Base-by-base conservation (phyloP, 2,797 vertebrate species). In the Gambusia yucatana region DNA sequence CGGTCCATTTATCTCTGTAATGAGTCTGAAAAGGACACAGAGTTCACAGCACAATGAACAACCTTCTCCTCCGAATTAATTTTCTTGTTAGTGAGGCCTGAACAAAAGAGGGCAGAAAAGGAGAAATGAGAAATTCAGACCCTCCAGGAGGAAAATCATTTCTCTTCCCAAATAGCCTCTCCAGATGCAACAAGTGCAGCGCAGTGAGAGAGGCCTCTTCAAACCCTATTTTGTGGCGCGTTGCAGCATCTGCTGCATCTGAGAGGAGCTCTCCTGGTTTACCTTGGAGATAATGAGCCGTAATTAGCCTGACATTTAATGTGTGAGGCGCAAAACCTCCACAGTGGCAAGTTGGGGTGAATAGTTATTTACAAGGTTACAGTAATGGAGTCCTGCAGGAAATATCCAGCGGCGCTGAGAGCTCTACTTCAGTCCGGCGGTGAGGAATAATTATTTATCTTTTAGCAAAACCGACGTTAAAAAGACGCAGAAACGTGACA, bases 291-390 rank as follows among this genome's bases (percentile, higher is more conserved):
- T 91, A 92, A 93, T 92, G 87, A 73, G 73, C 86, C 50, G 76
- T 94, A 94, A 95, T 95, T 94, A 92, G 85, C 93, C 82, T 94
- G 92, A 89, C 91, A 94, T 93, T 94, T 94, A 48, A 67, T 77
- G 84, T 86, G 89, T 90, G 94, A 87, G 87, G 87, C 82, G 76
- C 81, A 78, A 22, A 85, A 87, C 83, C 87, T 81, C 77, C 74
- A 69, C 89, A 92, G 91, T 84, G 89, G 91, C 84, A 82, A 82
- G 88, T 87, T 91, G 76, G 17, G 39, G 76, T 88, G 82, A 90
- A 88, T 90, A 82, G 50, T 88, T 85, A 92, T 89, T 88, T 88
- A 43, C 39, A n/a, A 41, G 63, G 25, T 69, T 14, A 14, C 22
- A 13, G 22, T 69, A 43, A 25, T 14, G 39, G 20, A 25, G 81